phyloP scores from a whole-genome alignment of 2,888 invertebrate genomes.

The Drosophila meridionalis region DNA sequence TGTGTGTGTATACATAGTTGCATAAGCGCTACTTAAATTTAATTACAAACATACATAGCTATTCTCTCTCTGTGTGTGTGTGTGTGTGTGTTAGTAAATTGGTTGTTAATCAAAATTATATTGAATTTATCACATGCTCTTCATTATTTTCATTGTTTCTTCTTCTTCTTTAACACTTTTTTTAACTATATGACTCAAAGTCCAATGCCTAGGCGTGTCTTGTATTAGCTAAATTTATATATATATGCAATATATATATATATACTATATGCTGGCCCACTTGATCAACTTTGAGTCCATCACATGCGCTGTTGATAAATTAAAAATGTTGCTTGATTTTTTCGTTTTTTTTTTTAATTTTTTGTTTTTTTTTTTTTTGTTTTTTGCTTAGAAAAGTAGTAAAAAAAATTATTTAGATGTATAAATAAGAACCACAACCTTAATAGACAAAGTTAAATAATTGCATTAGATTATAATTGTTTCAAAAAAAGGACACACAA shows the following conservation, averaged over 20 bases:
- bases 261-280: conserved; percentile 25
- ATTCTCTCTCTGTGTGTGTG: conserved; percentile 34
- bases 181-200: conserved; percentile 69
- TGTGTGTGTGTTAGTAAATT: conserved; percentile 63
- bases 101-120: conserved; percentile 73
- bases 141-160: conserved; percentile 43
- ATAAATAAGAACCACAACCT: conserved; percentile 83
- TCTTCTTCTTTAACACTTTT: conserved; percentile 48
- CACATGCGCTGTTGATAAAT: conserved; percentile 80
- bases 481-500: conserved; percentile 45
- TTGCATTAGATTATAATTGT: conserved; percentile 59
- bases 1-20: conserved; percentile 22
- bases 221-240: conserved; percentile 21
- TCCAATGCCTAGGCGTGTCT: conserved; percentile 43
- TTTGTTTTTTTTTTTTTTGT: conserved; percentile 36
- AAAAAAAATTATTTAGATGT: conserved; percentile 61
- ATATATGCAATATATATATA: background rate
- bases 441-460: conserved; percentile 77
- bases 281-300: conserved; percentile 64
- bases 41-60: conserved; percentile 36
- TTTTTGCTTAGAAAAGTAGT: conserved; percentile 63
- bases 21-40: conserved; percentile 48
- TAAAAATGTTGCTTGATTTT: conserved; percentile 61
- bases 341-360: conserved; percentile 13
- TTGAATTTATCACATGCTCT: conserved; percentile 76